Percentiles rank a stretch among this genome's conserved stretches.
These are phyloP conservation scores for Vespertilio murinus DNA, from an alignment of 2,797 vertebrate species.

Conservation along the genomic window DNA sequence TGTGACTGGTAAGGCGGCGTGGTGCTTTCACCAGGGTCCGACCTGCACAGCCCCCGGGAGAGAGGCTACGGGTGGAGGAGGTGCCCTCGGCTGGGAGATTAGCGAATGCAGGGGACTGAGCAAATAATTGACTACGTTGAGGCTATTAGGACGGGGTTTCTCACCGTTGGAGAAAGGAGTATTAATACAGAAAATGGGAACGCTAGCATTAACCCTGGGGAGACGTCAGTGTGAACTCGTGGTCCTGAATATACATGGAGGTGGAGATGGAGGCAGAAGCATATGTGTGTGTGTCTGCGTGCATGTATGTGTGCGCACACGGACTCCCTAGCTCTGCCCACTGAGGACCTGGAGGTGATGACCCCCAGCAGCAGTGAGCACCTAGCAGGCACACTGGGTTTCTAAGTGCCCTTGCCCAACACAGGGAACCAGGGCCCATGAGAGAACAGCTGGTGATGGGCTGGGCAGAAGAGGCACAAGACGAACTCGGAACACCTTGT, in stretches of 20 bases:
- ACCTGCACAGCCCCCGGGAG: background rate
- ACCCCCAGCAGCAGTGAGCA: background rate
- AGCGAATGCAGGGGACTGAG: background rate
- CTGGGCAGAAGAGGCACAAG: background rate
- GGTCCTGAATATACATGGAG: background rate
- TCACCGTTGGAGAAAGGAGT: background rate
- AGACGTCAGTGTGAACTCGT: background rate
- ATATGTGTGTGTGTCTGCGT: too few relatives aligned
- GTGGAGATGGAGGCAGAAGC: background rate
- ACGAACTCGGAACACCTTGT: background rate
- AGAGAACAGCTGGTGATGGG: background rate
- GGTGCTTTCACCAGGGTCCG: background rate
- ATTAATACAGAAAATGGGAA: background rate
- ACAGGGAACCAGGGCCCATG: background rate
- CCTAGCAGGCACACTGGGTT: background rate
- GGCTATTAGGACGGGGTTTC: background rate
- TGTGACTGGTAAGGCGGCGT: background rate
- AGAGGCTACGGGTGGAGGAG: background rate
- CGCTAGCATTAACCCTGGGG: background rate
- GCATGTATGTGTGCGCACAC: rapidly evolving
- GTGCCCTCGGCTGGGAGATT: background rate
- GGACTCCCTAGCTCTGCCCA: background rate
- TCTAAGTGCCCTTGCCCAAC: background rate
- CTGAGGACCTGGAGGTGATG: background rate
- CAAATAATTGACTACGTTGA: background rate